Percentiles rank a stretch among this genome's conserved stretches.
phyloP scores from a whole-genome alignment of 2,113 vertebrate species.

The Chloebia gouldiae region DNA sequence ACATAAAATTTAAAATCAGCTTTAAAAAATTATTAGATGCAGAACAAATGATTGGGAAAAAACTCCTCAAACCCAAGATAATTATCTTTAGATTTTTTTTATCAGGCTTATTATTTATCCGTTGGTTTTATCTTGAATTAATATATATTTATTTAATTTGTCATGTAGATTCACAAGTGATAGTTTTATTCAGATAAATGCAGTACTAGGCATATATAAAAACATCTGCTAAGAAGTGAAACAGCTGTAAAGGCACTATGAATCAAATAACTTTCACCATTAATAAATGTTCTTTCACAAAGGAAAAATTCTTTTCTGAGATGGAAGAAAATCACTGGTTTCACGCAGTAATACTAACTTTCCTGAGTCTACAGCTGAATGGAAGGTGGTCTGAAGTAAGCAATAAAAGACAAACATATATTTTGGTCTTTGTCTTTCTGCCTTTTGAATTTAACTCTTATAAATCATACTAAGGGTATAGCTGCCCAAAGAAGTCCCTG shows the following conservation, averaged over 20 bases:
- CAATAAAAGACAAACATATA: background rate
- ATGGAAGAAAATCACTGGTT: background rate
- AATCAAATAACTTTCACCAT: background rate
- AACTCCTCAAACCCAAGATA: accelerated
- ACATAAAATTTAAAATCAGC: background rate
- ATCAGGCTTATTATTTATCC: background rate
- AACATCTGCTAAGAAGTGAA: background rate
- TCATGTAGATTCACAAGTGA: background rate
- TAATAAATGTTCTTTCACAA: background rate
- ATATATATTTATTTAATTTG: background rate
- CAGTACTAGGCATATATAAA: background rate
- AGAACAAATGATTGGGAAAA: background rate
- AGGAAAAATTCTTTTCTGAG: background rate
- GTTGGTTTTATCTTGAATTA: background rate
- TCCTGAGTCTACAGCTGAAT: background rate
- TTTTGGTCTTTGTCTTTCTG: background rate
- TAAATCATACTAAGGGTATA: background rate
- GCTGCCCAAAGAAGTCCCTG: background rate
- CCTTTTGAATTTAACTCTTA: background rate
- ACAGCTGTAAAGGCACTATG: background rate
- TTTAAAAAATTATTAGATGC: background rate
- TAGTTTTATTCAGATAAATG: background rate
- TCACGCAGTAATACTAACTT: background rate
- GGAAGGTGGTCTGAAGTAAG: background rate
- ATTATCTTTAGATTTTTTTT: background rate